Evolutionary conservation across 2,797 vertebrate genomes (phyloP).

Genomic region (Gymnodraco acuticeps): DNA sequence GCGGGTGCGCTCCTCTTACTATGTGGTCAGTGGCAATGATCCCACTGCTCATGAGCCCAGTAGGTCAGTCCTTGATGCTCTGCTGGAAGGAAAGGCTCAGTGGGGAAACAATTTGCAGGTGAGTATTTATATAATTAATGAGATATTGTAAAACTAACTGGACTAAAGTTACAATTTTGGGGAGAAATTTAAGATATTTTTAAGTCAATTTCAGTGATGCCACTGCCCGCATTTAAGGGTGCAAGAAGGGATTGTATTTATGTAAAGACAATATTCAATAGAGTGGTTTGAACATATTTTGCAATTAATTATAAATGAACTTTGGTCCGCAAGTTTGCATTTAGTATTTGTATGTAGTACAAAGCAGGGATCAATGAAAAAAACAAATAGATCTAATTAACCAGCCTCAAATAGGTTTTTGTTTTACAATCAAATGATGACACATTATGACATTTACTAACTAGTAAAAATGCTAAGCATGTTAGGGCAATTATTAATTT

Average conservation of each 20-base stretch:
- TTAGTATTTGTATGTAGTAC: background rate
- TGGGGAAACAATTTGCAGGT: conserved; percentile 97
- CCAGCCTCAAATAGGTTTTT: too few species aligned
- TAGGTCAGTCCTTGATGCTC: conserved; percentile 92
- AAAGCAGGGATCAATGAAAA: too few species aligned
- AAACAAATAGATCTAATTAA: too few species aligned
- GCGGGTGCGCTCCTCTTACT: conserved; percentile 94
- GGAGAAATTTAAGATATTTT: background rate
- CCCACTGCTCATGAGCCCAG: conserved; percentile 92
- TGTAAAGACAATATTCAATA: background rate
- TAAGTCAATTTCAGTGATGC: background rate
- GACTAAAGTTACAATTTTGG: background rate
- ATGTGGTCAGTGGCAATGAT: conserved; percentile 97
- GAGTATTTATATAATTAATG: background rate
- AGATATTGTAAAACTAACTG: background rate
- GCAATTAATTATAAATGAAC: background rate
- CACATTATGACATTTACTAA: too few species aligned
- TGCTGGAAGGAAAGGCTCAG: conserved; percentile 95
- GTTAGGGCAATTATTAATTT: too few species aligned
- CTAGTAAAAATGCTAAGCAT: too few species aligned
- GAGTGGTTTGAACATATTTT: background rate
- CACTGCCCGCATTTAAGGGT: background rate
- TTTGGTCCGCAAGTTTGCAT: background rate
- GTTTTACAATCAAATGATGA: too few species aligned
- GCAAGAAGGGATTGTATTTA: background rate